Evolutionary conservation across 2,113 vertebrate genomes (phyloP), one percentile per base, ranked within the genome.

Genomic region (Aix galericulata): DNA sequence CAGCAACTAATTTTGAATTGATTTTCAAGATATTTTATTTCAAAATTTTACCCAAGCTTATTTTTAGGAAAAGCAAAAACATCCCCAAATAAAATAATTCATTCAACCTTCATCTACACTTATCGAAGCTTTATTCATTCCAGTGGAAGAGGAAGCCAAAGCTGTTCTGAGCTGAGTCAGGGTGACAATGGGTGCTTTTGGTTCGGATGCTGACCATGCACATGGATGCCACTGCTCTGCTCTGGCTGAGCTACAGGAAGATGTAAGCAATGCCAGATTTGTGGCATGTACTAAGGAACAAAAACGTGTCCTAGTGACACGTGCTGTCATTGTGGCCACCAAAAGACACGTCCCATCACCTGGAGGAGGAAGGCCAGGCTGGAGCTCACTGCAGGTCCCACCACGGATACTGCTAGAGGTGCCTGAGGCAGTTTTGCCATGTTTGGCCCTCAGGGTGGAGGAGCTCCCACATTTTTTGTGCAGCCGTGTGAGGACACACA

Each of bases 391-490:
- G 13, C 31, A 60, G 23, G 6, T 62, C 34, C 38, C 1, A 1
- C 11, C 22, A 8, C 2, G 0, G 20, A 27, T 13, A 17, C 21
- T 66, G 75, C n/a, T 4, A 6, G 20, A 0, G 0, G 25, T 1
- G 1, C 7, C 79, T 50, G 16, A 13, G 34, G 21, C 2, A 2
- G 36, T 21, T 79, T 59, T 32, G 69, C 76, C 75, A 81, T 77
- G 68, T 91, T 62, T 83, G 52, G 64, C 60, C 44, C 11, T 55
- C 1, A 0, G 25, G 25, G 32, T 79, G 48, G 78, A 79, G n/a
- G 82, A 82, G n/a, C 29, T 94, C 67, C 72, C 77, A 46, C 0
- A 0, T 66, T 67, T 81, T 93, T 77, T 0, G 0, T 71, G 48
- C 82, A 96, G 76, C 31, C 59, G 22, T 69, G 69, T 53, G 79